A percentile compares a stretch with the other conserved stretches of the same genome.
These are phyloP conservation scores for Uromys caudimaculatus DNA, from an alignment of 2,797 vertebrate genomes.

Conservation along the genomic window DNA sequence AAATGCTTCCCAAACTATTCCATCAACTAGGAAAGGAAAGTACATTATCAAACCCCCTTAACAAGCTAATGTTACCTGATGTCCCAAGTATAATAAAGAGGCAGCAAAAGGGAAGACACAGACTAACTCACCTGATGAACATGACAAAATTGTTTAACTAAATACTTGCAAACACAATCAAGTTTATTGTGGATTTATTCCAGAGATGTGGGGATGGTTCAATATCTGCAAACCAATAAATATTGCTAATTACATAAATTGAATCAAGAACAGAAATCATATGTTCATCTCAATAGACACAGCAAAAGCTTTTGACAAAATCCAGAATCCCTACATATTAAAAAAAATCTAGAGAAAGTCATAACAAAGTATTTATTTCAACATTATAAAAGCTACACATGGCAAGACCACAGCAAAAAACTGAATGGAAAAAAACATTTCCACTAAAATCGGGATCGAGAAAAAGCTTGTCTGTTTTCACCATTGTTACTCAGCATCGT, in stretches of 20 bases:
- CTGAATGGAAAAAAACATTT: neutral
- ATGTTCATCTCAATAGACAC: neutral
- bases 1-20: too few species aligned
- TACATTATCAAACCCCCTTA: neutral
- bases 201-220: neutral
- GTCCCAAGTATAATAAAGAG: neutral
- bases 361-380: neutral
- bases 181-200: neutral
- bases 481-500: neutral
- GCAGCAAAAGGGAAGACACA: neutral
- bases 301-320: neutral
- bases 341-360: neutral
- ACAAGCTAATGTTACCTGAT: neutral
- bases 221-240: neutral
- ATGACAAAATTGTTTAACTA: neutral
- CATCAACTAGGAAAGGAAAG: neutral
- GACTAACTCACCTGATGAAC: neutral
- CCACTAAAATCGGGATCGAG: neutral
- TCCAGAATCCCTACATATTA: neutral
- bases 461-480: neutral
- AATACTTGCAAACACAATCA: neutral
- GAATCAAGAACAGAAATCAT: neutral
- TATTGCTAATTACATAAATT: neutral
- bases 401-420: neutral
- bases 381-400: neutral